Percentiles rank a stretch among this genome's conserved stretches.
phyloP scores from a whole-genome alignment of 1,140 invertebrate species.

The Euborellia annulipes region DNA sequence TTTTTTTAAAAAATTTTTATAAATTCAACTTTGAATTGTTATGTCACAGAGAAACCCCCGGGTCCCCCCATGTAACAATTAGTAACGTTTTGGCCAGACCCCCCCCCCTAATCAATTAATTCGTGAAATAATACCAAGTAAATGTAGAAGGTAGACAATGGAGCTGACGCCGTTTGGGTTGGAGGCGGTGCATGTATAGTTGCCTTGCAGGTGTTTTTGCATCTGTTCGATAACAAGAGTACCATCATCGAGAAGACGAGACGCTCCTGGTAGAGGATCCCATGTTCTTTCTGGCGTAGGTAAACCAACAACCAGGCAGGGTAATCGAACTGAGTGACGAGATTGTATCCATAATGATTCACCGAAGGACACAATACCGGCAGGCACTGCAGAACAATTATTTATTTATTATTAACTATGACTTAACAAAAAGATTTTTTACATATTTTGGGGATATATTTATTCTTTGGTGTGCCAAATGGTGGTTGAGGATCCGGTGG shows the following conservation, averaged over 20 bases:
- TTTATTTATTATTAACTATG: too few relatives aligned
- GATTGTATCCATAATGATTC: conserved; percentile 16
- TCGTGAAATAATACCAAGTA: conserved; percentile 27
- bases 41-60: too few relatives aligned
- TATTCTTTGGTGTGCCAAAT: too few relatives aligned
- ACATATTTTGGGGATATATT: too few relatives aligned
- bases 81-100: too few relatives aligned
- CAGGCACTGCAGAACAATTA: conserved; percentile 22
- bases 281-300: conserved; percentile 25
- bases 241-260: conserved; percentile 11
- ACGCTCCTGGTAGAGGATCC: conserved; percentile 17
- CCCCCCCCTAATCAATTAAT: too few relatives aligned
- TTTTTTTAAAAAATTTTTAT: too few relatives aligned
- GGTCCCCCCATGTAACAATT: not conserved
- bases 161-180: conserved; percentile 26
- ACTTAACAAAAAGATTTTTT: too few relatives aligned
- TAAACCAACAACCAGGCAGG: conserved; percentile 29
- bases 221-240: conserved; percentile 15
- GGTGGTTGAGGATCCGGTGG: too few relatives aligned
- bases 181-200: conserved; percentile 17
- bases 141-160: conserved; percentile 27
- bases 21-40: too few relatives aligned
- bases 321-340: conserved; percentile 23
- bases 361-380: conserved; percentile 23
- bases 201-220: conserved; percentile 15